These are phyloP conservation scores for Brachypterus glaber DNA, from an alignment of 2,888 invertebrate species.

Conservation along the genomic window DNA sequence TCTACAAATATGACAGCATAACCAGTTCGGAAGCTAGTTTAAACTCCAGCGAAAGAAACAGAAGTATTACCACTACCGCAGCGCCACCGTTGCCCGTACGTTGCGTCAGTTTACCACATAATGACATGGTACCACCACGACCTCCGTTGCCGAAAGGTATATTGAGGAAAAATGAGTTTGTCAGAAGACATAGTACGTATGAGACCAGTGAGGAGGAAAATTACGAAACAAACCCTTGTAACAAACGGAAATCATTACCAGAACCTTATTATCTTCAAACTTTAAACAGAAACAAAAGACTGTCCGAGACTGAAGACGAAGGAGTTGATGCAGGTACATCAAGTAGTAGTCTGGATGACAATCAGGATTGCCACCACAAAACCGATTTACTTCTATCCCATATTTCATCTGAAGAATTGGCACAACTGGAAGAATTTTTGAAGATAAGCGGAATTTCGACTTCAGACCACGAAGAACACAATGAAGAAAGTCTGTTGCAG, in stretches of 20 bases:
- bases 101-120: conserved; percentile 52
- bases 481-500: conserved; percentile 58
- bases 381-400: conserved; percentile 30
- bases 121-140: conserved; percentile 56
- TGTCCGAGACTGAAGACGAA: conserved; percentile 49
- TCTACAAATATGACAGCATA: conserved; percentile 72
- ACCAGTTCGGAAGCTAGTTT: conserved; percentile 66
- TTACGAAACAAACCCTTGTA: conserved; percentile 39
- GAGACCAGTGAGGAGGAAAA: conserved; percentile 53
- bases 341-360: conserved; percentile 51
- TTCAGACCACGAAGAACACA: conserved; percentile 55
- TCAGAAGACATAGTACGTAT: conserved; percentile 65
- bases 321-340: conserved; percentile 47
- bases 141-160: conserved; percentile 67
- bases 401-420: conserved; percentile 54
- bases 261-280: conserved; percentile 52
- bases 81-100: conserved; percentile 56
- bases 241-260: conserved; percentile 65
- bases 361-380: conserved; percentile 30
- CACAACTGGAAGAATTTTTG: conserved; percentile 60
- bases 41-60: conserved; percentile 45
- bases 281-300: conserved; percentile 31
- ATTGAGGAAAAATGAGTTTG: conserved; percentile 37
- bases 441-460: conserved; percentile 62
- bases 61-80: conserved; percentile 36